Percentiles rank a stretch among this genome's conserved stretches.
Conservation (phyloP, 1,140 invertebrate genomes). For the Spodoptera litura region DNA sequence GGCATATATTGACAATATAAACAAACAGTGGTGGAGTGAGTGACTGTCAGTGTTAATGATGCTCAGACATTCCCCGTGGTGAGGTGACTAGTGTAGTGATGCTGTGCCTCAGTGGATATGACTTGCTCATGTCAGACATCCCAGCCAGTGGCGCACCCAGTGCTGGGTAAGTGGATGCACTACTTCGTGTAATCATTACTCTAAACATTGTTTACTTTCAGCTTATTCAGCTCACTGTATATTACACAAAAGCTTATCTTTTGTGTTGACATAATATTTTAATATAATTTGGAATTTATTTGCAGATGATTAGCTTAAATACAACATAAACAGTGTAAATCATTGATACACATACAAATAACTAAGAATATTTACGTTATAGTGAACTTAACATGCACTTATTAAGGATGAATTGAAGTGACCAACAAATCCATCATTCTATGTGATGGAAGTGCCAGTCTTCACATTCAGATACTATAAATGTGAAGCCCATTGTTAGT, state of each 20-base stretch:
- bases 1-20: constrained; percentile 29
- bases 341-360: background rate
- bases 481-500: too few species aligned
- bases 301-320: constrained; percentile 33
- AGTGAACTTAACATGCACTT: too few species aligned
- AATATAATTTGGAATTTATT: constrained; percentile 39
- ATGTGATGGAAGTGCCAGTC: too few species aligned
- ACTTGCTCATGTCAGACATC: background rate
- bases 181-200: background rate
- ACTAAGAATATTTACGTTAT: background rate
- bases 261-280: constrained; percentile 41
- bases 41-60: background rate
- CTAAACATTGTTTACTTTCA: constrained; percentile 26
- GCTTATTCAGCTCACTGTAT: constrained; percentile 16
- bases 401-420: too few species aligned
- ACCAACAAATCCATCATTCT: too few species aligned
- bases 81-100: constrained; percentile 18
- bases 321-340: constrained; percentile 9
- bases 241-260: constrained; percentile 37
- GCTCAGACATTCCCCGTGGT: background rate
- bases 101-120: constrained; percentile 25
- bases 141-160: background rate
- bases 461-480: too few species aligned
- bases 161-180: constrained; percentile 18
- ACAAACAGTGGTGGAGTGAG: constrained; percentile 9